Conservation (phyloP, 2,888 invertebrate species). For the Arge pagana region DNA sequence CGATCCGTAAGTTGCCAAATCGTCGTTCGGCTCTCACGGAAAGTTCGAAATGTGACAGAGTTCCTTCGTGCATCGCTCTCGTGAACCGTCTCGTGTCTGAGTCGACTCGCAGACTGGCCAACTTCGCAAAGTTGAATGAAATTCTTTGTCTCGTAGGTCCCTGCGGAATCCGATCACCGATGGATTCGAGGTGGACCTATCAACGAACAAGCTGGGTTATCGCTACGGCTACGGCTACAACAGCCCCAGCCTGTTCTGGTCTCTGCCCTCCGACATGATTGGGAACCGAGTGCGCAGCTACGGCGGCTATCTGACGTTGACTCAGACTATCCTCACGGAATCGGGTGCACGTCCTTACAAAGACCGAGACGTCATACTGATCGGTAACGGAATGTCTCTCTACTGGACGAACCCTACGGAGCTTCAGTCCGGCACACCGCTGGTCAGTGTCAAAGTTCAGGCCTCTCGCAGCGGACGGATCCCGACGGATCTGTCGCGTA, state of each 20-base stretch:
- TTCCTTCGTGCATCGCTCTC: too few species aligned
- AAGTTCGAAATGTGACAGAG: too few species aligned
- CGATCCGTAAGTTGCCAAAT: conserved; percentile 63
- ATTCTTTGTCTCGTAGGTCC: conserved; percentile 41
- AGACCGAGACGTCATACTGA: conserved; percentile 82
- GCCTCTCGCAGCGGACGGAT: background rate
- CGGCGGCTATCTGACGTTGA: conserved; percentile 79
- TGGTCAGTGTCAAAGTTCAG: conserved; percentile 61
- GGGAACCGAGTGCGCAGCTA: conserved; percentile 85
- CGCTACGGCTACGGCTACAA: conserved; percentile 58
- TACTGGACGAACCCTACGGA: conserved; percentile 73
- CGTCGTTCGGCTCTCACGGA: too few species aligned
- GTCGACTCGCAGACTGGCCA: too few species aligned
- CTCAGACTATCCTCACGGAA: conserved; percentile 69
- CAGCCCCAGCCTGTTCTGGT: conserved; percentile 71
- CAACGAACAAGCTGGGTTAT: conserved; percentile 68
- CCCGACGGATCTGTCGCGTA: background rate
- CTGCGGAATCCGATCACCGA: conserved; percentile 56
- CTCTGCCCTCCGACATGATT: conserved; percentile 64
- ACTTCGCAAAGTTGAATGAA: background rate
- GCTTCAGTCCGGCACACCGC: conserved; percentile 62
- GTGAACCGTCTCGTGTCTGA: too few species aligned
- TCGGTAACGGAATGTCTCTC: conserved; percentile 76
- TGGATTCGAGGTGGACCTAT: conserved; percentile 62
- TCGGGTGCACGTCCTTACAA: conserved; percentile 62